Conservation (phyloP, 2,797 vertebrate genomes). For the Perodicticus potto region DNA sequence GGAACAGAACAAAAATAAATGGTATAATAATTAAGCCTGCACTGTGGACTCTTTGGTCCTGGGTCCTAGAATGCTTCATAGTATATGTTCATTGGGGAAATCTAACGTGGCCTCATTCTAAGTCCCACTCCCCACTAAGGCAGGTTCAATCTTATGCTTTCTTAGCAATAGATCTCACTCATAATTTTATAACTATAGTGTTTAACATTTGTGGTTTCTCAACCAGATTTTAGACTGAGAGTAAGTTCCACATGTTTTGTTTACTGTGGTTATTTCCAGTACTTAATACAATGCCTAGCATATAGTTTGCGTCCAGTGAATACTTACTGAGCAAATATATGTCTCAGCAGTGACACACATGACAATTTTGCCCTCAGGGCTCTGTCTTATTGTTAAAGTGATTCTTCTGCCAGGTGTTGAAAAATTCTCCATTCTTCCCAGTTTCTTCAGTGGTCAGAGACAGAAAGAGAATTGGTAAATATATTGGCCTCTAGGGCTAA, state of each 20-base stretch:
- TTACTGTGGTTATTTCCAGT: not conserved
- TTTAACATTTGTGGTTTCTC: constrained; percentile 41
- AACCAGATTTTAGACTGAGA: constrained; percentile 26
- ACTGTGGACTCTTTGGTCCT: not conserved
- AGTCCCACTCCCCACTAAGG: not conserved
- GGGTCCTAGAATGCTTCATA: not conserved
- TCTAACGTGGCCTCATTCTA: not conserved
- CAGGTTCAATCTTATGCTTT: not conserved
- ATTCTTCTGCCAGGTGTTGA: constrained; percentile 8
- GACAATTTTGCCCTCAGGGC: not conserved
- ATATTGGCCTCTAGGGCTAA: not conserved
- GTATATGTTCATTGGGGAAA: constrained; percentile 22
- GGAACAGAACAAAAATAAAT: constrained; percentile 30
- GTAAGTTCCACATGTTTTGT: not conserved
- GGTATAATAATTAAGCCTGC: not conserved
- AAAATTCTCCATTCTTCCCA: not conserved
- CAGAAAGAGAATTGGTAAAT: constrained; percentile 49
- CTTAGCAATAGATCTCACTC: constrained; percentile 43
- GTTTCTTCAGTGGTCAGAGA: constrained; percentile 43
- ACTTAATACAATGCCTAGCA: not conserved
- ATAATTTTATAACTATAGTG: constrained; percentile 26
- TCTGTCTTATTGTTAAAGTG: constrained; percentile 6
- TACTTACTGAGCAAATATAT: constrained; percentile 47
- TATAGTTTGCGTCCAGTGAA: constrained; percentile 18
- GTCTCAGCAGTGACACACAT: constrained; percentile 20